phyloP scores from a whole-genome alignment of 2,888 invertebrate species.

The Latrodectus hesperus region DNA sequence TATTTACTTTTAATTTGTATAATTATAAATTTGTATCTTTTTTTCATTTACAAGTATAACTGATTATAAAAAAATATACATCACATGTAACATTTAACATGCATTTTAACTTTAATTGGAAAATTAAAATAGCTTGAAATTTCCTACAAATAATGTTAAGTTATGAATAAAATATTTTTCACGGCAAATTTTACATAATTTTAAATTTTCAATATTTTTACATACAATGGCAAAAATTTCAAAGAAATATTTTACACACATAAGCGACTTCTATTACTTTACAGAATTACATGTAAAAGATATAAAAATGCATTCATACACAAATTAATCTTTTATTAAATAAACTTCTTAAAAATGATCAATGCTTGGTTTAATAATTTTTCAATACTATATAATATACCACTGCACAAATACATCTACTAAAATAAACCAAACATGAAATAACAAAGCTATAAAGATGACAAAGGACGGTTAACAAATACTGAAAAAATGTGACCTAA shows the following conservation, averaged over 20 bases:
- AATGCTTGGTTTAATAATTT: too few relatives aligned
- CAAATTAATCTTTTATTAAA: background rate
- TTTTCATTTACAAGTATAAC: too few relatives aligned
- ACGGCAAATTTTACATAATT: background rate
- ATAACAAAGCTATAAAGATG: background rate
- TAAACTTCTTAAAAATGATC: background rate
- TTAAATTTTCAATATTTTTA: background rate
- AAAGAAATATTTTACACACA: background rate
- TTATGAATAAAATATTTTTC: background rate
- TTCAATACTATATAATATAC: too few relatives aligned
- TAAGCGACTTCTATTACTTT: background rate
- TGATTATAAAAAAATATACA: too few relatives aligned
- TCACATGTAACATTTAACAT: too few relatives aligned
- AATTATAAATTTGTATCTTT: too few relatives aligned
- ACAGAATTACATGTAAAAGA: background rate
- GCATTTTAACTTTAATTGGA: too few relatives aligned
- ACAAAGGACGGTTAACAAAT: constrained; percentile 52
- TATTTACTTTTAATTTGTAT: too few relatives aligned
- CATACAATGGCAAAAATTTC: background rate
- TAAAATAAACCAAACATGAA: too few relatives aligned
- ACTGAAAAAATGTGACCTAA: constrained; percentile 20
- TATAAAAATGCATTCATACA: background rate
- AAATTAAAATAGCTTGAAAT: too few relatives aligned
- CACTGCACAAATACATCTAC: too few relatives aligned
- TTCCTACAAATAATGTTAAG: too few relatives aligned